Evolutionary conservation across 2,888 invertebrate genomes (phyloP).

Genomic region (Tetragonula carbonaria): DNA sequence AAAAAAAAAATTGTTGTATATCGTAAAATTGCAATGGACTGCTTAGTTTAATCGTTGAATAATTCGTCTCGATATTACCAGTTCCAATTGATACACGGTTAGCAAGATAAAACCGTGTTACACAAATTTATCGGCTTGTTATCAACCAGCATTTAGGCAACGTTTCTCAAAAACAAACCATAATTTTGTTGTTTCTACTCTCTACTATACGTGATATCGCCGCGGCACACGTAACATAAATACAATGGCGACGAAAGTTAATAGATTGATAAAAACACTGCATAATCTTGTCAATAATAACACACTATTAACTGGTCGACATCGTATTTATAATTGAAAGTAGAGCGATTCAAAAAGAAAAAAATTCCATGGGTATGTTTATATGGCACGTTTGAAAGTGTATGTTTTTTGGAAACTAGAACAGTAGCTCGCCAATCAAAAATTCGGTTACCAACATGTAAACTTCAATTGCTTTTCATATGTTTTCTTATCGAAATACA

Average conservation of each 20-base stretch:
- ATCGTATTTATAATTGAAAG: neutral
- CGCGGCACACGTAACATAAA: slow-evolving; percentile 47
- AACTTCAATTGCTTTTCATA: neutral
- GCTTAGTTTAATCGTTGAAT: slow-evolving; percentile 29
- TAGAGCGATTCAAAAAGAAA: slow-evolving; percentile 3
- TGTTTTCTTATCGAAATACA: neutral
- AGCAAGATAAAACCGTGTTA: slow-evolving; percentile 14
- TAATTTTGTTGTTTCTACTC: slow-evolving; percentile 44
- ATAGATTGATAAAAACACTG: slow-evolving; percentile 1
- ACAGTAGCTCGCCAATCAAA: slow-evolving; percentile 28
- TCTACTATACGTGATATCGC: slow-evolving; percentile 50
- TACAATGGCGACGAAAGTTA: slow-evolving; percentile 51
- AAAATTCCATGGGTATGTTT: neutral
- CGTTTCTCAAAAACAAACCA: slow-evolving; percentile 46
- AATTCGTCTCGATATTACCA: slow-evolving; percentile 3
- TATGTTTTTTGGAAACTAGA: slow-evolving; percentile 12
- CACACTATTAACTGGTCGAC: neutral
- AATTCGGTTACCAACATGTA: neutral
- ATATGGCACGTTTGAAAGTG: slow-evolving; percentile 8
- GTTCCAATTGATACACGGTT: slow-evolving; percentile 11
- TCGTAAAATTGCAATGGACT: slow-evolving; percentile 19
- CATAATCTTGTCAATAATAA: slow-evolving; percentile 11
- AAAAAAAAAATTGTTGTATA: slow-evolving; percentile 19
- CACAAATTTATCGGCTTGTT: slow-evolving; percentile 26
- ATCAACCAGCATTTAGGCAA: slow-evolving; percentile 31